Evolutionary conservation across 2,113 vertebrate genomes (phyloP), one percentile per base, ranked within the genome.

Genomic region (Butorides virescens): DNA sequence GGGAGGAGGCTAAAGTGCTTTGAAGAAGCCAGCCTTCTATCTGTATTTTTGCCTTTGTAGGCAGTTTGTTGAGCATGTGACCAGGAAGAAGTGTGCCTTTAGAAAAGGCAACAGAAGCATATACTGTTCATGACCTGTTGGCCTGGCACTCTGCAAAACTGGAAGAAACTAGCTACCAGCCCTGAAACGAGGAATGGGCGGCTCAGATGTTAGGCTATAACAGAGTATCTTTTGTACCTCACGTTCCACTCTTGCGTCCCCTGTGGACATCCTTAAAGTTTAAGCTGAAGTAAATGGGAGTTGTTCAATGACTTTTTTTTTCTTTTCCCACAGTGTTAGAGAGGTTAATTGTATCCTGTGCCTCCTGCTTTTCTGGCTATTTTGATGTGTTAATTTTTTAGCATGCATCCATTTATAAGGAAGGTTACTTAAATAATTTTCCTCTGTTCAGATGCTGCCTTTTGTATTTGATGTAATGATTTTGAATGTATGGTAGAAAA

Each of bases 321-420:
- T 30, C 36, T 68, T 94, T 92, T 92, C 92, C 86, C 92, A 92
- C 88, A 90, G 83, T 77, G 75, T 86, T 91, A 92, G 56, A 75
- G 88, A 93, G 68, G 67, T 91, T 91, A 92, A 84, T 81, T 89
- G 63, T 85, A 86, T 92, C 83, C 89, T 89, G 91, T 71, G 59
- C 42, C 86, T 93, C 94, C 88, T 95, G 95, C 86, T 97, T 95
- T 95, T 95, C 95, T 95, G 59, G 76, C 68, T 95, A 34, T 96
- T 96, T 94, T 96, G 92, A 89, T 92, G 83, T 92, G 93, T 74
- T 93, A 93, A 92, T 95, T 83, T 88, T 83, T 88, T 92, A 96
- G 86, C 63, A 49, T 94, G 39, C 70, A 70, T 93, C 59, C 67
- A 52, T 90, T 88, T 84, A 42, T 92, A 80, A 86, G 37, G 82